These are phyloP conservation scores for Heliothis virescens DNA, from an alignment of 1,140 invertebrate species.

Conservation along the genomic window DNA sequence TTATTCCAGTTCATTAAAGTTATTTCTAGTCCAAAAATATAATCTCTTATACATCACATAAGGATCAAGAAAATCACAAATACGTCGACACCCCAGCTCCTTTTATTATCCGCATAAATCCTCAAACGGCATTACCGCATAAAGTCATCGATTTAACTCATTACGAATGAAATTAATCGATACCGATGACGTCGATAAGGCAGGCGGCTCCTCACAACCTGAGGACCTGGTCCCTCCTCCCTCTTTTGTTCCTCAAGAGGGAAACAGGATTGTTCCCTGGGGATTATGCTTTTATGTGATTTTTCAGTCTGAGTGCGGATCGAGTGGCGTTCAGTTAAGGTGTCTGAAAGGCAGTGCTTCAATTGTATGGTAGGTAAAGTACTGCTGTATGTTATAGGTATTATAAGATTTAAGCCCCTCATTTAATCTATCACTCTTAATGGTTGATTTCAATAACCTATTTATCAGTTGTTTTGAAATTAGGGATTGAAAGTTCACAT, in stretches of 20 bases:
- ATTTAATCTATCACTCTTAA: too few relatives aligned
- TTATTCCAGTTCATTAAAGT: too few relatives aligned
- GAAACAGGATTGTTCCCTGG: slow-evolving; percentile 61
- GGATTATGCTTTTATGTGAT: slow-evolving; percentile 69
- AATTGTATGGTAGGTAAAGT: not conserved
- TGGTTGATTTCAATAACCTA: too few relatives aligned
- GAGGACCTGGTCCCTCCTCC: slow-evolving; percentile 56
- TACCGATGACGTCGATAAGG: slow-evolving; percentile 68
- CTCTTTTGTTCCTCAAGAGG: slow-evolving; percentile 62
- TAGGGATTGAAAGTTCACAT: too few relatives aligned
- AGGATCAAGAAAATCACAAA: too few relatives aligned
- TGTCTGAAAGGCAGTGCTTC: slow-evolving; percentile 30
- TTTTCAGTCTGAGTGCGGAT: slow-evolving; percentile 59
- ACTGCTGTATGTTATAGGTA: not conserved
- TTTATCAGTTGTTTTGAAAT: too few relatives aligned
- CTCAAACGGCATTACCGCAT: not conserved
- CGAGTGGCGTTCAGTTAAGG: slow-evolving; percentile 47
- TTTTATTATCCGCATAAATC: slow-evolving; percentile 1
- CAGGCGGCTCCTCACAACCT: slow-evolving; percentile 57
- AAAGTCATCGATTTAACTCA: slow-evolving; percentile 25
- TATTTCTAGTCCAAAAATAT: too few relatives aligned
- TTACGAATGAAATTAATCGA: slow-evolving; percentile 44
- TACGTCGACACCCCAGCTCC: not conserved
- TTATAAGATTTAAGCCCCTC: not conserved
- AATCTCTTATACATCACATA: too few relatives aligned